Evolutionary conservation across 2,888 invertebrate species (phyloP), one percentile per base, ranked within the genome.

Genomic region (Drosophila diplacantha): DNA sequence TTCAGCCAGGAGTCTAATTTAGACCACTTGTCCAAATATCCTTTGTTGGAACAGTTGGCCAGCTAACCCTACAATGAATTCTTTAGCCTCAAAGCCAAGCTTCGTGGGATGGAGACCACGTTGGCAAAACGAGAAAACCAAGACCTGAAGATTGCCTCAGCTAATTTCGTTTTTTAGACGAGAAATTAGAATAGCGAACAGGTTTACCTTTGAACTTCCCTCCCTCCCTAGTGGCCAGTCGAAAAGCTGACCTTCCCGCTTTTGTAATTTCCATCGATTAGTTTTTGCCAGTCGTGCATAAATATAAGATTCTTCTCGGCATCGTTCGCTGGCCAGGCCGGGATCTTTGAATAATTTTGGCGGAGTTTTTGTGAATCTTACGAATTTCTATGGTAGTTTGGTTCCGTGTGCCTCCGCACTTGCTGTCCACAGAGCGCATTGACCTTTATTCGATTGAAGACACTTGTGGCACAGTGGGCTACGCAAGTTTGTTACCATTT

Each of bases 161-260:
- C 54, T 29, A 22, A 22, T 49, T 39, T 50, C 24, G 20, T n/a
- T 39, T 41, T 32, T 22, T 20, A n/a, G 22, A 16, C 34, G 31
- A 31, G 35, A 16, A 44, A 58, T 44, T 44, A 58, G 58, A 59
- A 63, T 35, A 24, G 5, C n/a, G 16, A 66, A 66, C 65, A 52
- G 65, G 65, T 66, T 66, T 66, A 66, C 60, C 69, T 68, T 68
- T 66, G 69, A 66, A 61, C 61, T 51, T 50, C 39, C 41, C 34
- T 5, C 18, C 7, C 37, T 22, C 29, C 20, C 14, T 22, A 51
- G 43, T 61, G 24, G 24, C 31, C 20, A 41, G 51, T 35, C 69
- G 51, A 68, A 71, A 72, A 74, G 71, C 68, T 77, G 75, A 83
- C 75, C 83, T 82, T 60, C 71, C 18, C 46, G 51, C 31, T 71